phyloP scores from a whole-genome alignment of 2,888 invertebrate genomes.

The Lottia scabra region DNA sequence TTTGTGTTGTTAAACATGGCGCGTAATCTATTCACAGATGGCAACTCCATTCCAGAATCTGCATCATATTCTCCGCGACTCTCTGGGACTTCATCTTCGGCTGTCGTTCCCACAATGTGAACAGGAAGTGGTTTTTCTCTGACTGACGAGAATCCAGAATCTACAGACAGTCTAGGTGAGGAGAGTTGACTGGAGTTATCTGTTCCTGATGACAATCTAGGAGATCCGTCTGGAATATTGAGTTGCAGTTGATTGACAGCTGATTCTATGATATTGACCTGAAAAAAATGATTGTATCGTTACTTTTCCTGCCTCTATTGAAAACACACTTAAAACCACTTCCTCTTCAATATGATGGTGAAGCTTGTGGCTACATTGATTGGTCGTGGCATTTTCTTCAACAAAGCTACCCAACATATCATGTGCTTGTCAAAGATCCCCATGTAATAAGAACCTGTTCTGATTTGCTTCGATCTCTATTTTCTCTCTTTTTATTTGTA shows the following conservation, averaged over 20 bases:
- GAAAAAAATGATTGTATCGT: neutral
- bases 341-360: too few relatives aligned
- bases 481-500: too few relatives aligned
- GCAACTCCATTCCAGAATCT: slow-evolving; percentile 49
- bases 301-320: neutral
- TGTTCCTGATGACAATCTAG: slow-evolving; percentile 18
- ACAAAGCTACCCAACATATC: too few relatives aligned
- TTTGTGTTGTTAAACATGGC: slow-evolving; percentile 51
- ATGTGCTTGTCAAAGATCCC: too few relatives aligned
- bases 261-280: slow-evolving; percentile 28
- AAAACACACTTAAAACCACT: too few relatives aligned
- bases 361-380: too few relatives aligned
- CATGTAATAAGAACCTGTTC: too few relatives aligned
- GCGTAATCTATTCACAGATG: slow-evolving; percentile 59
- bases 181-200: slow-evolving; percentile 33
- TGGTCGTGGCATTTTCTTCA: too few relatives aligned
- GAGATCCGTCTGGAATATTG: neutral
- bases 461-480: too few relatives aligned
- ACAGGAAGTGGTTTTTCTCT: slow-evolving; percentile 31
- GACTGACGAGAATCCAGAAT: slow-evolving; percentile 39
- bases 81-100: slow-evolving; percentile 55
- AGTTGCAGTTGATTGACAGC: slow-evolving; percentile 17
- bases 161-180: slow-evolving; percentile 39
- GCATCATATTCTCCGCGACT: slow-evolving; percentile 54
- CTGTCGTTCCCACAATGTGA: slow-evolving; percentile 40